Evolutionary conservation across 2,113 vertebrate species (phyloP), one percentile per base, ranked within the genome.

Genomic region (Callospermophilus lateralis): DNA sequence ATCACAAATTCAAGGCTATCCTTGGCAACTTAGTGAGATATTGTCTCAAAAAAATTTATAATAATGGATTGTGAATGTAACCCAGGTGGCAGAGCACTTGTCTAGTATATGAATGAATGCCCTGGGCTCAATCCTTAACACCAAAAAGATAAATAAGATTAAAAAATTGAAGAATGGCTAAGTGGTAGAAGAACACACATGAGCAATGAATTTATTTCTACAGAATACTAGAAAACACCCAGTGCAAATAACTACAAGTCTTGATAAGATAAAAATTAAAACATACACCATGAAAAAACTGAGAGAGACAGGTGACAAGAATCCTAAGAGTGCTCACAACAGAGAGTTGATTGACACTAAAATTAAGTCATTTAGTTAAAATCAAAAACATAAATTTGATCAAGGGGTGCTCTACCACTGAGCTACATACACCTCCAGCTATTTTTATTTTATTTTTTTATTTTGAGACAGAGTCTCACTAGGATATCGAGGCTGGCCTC

Each of bases 181-280:
- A 48, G 24, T 42, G 13, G 13, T 79, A 19, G 42, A 13, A 73
- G 77, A 87, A 32, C 3, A 16, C 3, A 1, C 8, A 20, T 84
- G 26, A 68, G 34, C n/a, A 90, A 63, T 79, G 63, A 87, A 78
- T 92, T 26, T 58, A 55, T 85, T 93, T 95, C 28, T 51, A 67
- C 20, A 77, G 63, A 84, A 78, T 34, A 65, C 63, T 76, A 10
- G 68, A 89, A 93, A 92, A 92, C 55, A 78, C 15, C 37, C 84
- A 61, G 53, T 16, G 3, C 48, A 68, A 86, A 67, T 48, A 92
- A 84, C 22, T 28, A 76, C n/a, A 90, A 34, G 11, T 37, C 22
- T 48, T 88, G 53, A 53, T 16, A 73, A 88, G 12, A 32, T 39
- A 30, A 77, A 95, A 89, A 37, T 63, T 94, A 78, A 93, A 61